These are phyloP conservation scores for Cassiopea xamachana DNA, from an alignment of 30 jellyfish, hydroid and myxozoan genomes.

Conservation along the genomic window DNA sequence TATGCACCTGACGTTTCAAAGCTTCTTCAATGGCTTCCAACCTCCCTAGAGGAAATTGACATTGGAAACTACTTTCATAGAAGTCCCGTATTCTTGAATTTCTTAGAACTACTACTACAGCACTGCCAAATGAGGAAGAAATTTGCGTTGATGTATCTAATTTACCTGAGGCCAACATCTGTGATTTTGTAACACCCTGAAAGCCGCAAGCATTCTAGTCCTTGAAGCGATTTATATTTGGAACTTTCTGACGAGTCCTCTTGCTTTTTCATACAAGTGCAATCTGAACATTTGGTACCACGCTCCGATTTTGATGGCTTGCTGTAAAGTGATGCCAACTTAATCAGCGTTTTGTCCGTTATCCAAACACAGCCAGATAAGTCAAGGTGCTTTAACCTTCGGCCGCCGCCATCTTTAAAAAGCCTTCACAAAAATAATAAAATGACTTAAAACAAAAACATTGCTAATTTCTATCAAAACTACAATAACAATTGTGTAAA, in stretches of 20 bases:
- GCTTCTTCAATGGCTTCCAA: too few relatives aligned
- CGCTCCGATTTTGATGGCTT: constrained; percentile 37
- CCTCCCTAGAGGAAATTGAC: too few relatives aligned
- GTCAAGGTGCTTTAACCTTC: constrained; percentile 65
- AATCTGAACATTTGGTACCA: constrained; percentile 37
- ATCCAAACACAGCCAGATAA: constrained; percentile 88
- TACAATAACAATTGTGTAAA: too few relatives aligned
- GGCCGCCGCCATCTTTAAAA: constrained; percentile 89
- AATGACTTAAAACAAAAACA: neutral
- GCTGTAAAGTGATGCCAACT: constrained; percentile 67
- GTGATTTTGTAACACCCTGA: constrained; percentile 93
- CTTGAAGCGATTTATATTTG: constrained; percentile 4
- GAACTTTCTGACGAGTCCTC: constrained; percentile 11
- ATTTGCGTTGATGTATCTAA: neutral
- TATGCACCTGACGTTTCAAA: too few relatives aligned
- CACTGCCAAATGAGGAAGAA: too few relatives aligned
- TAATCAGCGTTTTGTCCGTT: constrained; percentile 82
- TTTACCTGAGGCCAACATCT: constrained; percentile 93
- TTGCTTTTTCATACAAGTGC: constrained; percentile 29
- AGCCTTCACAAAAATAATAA: constrained; percentile 36
- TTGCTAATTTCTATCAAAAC: too few relatives aligned
- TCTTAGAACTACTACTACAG: too few relatives aligned
- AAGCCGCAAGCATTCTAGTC: constrained; percentile 69
- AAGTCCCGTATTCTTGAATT: too few relatives aligned
- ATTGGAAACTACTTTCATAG: too few relatives aligned